phyloP scores from a whole-genome alignment of 2,113 vertebrate genomes.

The Sprattus sprattus region DNA sequence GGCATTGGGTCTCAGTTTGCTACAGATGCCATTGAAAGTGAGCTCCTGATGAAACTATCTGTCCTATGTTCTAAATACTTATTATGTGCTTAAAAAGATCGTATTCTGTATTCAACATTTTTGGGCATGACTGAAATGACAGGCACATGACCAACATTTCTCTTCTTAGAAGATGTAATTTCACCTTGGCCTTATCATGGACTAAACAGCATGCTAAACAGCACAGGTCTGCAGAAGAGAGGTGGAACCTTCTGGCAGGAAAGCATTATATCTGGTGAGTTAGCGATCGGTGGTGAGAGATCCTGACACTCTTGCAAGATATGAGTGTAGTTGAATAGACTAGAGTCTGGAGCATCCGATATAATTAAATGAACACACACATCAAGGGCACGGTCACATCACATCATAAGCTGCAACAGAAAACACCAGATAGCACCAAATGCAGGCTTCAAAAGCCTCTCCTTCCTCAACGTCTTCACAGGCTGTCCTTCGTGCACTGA shows the following conservation, averaged over 20 bases:
- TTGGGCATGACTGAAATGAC: background rate
- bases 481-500: background rate
- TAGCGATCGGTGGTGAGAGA: background rate
- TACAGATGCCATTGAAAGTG: too few species aligned
- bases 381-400: background rate
- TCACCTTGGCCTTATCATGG: conserved; percentile 37
- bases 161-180: background rate
- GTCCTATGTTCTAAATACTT: background rate
- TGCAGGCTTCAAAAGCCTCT: background rate
- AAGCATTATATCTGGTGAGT: background rate
- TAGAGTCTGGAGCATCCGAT: background rate
- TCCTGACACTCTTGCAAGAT: background rate
- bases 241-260: background rate
- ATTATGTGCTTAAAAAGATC: background rate
- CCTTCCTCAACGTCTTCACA: background rate
- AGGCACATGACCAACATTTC: background rate
- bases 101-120: background rate
- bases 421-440: background rate
- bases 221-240: conserved; percentile 38
- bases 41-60: background rate
- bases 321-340: background rate
- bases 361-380: too few species aligned
- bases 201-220: conserved; percentile 38
- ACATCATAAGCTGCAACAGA: background rate
- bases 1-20: too few species aligned